Percentiles rank a stretch among this genome's conserved stretches.
These are phyloP conservation scores for Agriopis aurantiaria DNA, from an alignment of 2,888 invertebrate species.

Conservation along the genomic window DNA sequence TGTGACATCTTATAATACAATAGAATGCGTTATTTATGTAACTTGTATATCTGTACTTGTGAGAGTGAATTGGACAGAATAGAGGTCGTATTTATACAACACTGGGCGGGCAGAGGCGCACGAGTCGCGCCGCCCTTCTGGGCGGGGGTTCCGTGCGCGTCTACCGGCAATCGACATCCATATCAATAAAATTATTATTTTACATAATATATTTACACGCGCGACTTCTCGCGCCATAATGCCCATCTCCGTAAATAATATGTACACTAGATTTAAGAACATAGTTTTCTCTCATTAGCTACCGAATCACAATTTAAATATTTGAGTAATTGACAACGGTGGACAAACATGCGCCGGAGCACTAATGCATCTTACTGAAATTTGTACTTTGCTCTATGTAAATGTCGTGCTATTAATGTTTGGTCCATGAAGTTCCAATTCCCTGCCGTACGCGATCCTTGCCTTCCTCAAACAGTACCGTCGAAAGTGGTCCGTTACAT, in stretches of 20 bases:
- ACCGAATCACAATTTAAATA: slow-evolving; percentile 86
- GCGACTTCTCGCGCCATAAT: slow-evolving; percentile 79
- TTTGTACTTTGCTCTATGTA: slow-evolving; percentile 84
- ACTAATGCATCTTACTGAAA: slow-evolving; percentile 83
- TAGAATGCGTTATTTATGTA: slow-evolving; percentile 75
- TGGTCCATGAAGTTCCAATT: slow-evolving; percentile 81
- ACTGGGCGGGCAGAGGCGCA: slow-evolving; percentile 47
- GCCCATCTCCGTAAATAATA: slow-evolving; percentile 82
- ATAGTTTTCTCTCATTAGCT: slow-evolving; percentile 86
- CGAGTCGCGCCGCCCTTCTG: slow-evolving; percentile 18
- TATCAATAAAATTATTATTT: slow-evolving; percentile 78
- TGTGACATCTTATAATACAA: slow-evolving; percentile 78
- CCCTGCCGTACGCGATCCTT: slow-evolving; percentile 55
- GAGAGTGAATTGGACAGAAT: slow-evolving; percentile 82
- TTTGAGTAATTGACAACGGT: slow-evolving; percentile 86
- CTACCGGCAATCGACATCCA: slow-evolving; percentile 66
- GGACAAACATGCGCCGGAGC: slow-evolving; percentile 84
- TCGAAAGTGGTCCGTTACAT: slow-evolving; percentile 25
- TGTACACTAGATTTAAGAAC: slow-evolving; percentile 85
- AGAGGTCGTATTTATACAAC: slow-evolving; percentile 71
- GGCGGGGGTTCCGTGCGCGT: slow-evolving; percentile 47
- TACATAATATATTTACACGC: slow-evolving; percentile 84
- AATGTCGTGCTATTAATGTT: slow-evolving; percentile 80
- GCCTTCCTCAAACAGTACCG: slow-evolving; percentile 27
- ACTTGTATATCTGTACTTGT: slow-evolving; percentile 78